These are phyloP conservation scores for Upupa epops DNA, from an alignment of 2,113 vertebrate species.

Conservation along the genomic window DNA sequence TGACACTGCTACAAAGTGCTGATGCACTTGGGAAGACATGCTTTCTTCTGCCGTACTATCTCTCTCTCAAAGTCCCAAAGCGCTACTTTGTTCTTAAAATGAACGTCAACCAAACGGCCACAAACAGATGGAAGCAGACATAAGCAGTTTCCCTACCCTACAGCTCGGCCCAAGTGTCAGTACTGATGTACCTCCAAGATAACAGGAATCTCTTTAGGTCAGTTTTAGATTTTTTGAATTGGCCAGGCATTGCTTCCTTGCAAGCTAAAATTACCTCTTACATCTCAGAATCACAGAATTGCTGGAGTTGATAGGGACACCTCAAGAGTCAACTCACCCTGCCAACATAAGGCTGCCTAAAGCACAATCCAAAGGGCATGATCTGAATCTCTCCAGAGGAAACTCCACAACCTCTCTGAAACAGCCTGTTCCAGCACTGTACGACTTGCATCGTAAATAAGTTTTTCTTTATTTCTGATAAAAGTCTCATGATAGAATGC, in stretches of 20 bases:
- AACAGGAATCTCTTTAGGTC: background rate
- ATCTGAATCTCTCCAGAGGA: too few species aligned
- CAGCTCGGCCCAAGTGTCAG: background rate
- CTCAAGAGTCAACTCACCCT: too few species aligned
- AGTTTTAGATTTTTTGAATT: background rate
- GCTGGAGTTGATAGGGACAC: too few species aligned
- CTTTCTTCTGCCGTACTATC: background rate
- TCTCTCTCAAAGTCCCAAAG: background rate
- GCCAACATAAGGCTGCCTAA: too few species aligned
- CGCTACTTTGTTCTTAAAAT: background rate
- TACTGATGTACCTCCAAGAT: background rate
- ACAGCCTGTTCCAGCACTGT: too few species aligned
- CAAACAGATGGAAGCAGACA: background rate
- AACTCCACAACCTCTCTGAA: too few species aligned
- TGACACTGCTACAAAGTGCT: background rate
- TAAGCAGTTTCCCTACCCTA: fast-evolving
- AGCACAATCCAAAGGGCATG: too few species aligned
- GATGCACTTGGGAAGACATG: background rate
- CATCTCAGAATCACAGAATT: background rate
- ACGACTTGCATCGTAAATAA: too few species aligned
- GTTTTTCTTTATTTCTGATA: too few species aligned
- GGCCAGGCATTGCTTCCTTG: background rate
- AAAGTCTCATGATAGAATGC: fast-evolving
- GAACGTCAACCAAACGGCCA: background rate
- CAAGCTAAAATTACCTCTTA: background rate